Evolutionary conservation across 2,888 invertebrate species (phyloP), one percentile per base, ranked within the genome.

Genomic region (Cosmorhoe ocellata): DNA sequence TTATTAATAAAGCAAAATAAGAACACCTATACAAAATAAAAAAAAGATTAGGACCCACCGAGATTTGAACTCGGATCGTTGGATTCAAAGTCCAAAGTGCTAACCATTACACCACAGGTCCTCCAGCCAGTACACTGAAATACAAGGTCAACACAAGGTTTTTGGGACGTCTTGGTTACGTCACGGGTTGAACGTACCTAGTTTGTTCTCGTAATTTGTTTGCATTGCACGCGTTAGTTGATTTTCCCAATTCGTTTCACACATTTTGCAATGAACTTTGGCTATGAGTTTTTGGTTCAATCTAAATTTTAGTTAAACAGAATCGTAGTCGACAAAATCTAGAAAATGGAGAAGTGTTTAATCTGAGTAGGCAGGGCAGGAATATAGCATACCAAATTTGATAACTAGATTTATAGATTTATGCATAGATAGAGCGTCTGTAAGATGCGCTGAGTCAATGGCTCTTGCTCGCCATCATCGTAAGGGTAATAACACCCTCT

Each of bases 1-100:
- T n/a, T n/a, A n/a, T n/a, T n/a, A n/a, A n/a, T n/a, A 18, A 18
- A 18, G 4, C 18, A n/a, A 13, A 27, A 38, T 7, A 22, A 18
- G 10, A 8, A 1, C 1, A 5, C 1, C 3, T 13, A 12, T 24
- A 27, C 3, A 11, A 24, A 41, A 24, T 3, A 24, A 13, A 7
- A 32, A 41, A 41, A 41, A n/a, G 9, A 32, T 3, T 6, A 84
- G 77, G 78, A 82, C 81, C 82, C 78, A 80, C 81, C 81, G 81
- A 81, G 81, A 81, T 78, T 83, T 76, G 81, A 82, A 83, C 81
- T 82, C 81, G 81, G 82, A 81, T 82, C 79, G 81, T 79, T 81
- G 81, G 79, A 81, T 82, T 86, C 83, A 85, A 83, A 85, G 84
- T 85, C 85, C 84, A 86, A 84, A 85, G 85, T 86, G 86, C 86